Evolutionary conservation across 2,113 vertebrate genomes (phyloP).

Genomic region (Pica pica): DNA sequence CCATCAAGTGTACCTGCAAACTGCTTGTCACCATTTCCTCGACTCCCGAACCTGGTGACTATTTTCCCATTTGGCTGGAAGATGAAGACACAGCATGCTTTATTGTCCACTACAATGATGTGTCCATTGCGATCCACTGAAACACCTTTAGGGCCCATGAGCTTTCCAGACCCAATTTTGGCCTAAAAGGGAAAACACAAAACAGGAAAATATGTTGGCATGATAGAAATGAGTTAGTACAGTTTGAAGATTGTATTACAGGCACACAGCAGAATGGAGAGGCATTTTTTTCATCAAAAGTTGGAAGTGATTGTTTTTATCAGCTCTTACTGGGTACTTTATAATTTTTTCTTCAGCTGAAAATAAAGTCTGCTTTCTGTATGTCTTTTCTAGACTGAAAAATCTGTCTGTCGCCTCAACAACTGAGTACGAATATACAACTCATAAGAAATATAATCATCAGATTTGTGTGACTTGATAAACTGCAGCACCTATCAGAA

Average conservation of each 20-base stretch:
- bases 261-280: background rate
- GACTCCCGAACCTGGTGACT: constrained; percentile 93
- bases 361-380: background rate
- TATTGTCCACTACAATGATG: constrained; percentile 97
- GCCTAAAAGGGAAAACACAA: constrained; percentile 69
- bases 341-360: background rate
- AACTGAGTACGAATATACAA: background rate
- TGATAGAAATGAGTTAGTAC: background rate
- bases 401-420: background rate
- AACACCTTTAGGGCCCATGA: constrained; percentile 97
- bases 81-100: constrained; percentile 95
- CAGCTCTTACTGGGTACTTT: background rate
- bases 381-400: background rate
- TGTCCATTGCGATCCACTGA: constrained; percentile 94
- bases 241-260: background rate
- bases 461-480: background rate
- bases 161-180: constrained; percentile 94
- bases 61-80: constrained; percentile 96
- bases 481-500: background rate
- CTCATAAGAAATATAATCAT: background rate
- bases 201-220: background rate
- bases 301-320: background rate
- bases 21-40: constrained; percentile 95
- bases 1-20: constrained; percentile 93
- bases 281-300: background rate